Conservation (phyloP, 2,113 vertebrate genomes). For the Pelecanus crispus region DNA sequence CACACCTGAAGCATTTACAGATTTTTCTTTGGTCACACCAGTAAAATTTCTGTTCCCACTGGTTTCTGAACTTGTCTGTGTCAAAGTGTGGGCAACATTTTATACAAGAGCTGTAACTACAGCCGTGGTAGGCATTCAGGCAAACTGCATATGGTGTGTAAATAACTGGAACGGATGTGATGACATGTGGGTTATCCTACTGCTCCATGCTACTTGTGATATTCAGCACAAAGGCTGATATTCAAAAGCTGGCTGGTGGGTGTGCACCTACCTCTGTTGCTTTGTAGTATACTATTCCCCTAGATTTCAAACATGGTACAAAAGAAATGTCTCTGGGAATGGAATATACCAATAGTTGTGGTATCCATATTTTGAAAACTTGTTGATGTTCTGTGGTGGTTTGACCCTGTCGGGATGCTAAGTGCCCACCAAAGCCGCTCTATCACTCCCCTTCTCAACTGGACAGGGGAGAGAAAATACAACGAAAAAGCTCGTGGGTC, state of each 20-base stretch:
- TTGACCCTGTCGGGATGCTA: too few species aligned
- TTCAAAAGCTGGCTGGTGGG: neutral
- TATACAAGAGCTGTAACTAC: neutral
- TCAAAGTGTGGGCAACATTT: neutral
- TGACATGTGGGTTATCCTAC: neutral
- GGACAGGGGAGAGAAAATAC: too few species aligned
- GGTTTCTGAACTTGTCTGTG: neutral
- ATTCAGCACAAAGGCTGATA: neutral
- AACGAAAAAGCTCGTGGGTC: too few species aligned
- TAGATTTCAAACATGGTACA: neutral
- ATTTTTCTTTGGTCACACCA: neutral
- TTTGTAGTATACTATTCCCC: neutral
- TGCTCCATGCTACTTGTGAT: neutral
- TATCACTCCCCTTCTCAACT: too few species aligned
- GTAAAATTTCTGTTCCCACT: neutral
- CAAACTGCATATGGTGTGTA: neutral
- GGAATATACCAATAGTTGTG: neutral
- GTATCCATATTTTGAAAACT: neutral
- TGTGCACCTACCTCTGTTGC: neutral
- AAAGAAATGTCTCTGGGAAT: neutral
- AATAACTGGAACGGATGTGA: neutral
- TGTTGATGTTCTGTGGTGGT: too few species aligned
- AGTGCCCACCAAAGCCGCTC: too few species aligned
- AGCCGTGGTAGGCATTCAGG: neutral
- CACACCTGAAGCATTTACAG: neutral